Conservation (phyloP, 2,888 invertebrate species). For the Caenorhabditis sp. region DNA sequence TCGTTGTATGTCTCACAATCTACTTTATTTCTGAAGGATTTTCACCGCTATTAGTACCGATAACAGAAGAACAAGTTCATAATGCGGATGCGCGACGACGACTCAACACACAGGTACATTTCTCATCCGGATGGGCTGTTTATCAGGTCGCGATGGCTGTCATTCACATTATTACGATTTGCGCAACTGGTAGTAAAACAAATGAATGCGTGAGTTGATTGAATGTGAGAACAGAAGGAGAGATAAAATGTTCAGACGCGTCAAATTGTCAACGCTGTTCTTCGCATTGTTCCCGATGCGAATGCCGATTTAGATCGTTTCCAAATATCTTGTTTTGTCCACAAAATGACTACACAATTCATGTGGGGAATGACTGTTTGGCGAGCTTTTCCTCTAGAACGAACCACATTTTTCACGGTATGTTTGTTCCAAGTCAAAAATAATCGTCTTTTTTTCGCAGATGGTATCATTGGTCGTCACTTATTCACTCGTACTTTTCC, state of each 20-base stretch:
- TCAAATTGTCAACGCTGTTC: constrained; percentile 64
- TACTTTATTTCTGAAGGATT: constrained; percentile 65
- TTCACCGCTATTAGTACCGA: constrained; percentile 54
- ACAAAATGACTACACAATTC: constrained; percentile 69
- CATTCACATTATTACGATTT: constrained; percentile 60
- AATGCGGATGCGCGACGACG: constrained; percentile 38
- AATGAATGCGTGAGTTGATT: constrained; percentile 58
- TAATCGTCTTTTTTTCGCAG: constrained; percentile 49
- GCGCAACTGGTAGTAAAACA: constrained; percentile 63
- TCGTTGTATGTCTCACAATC: constrained; percentile 63
- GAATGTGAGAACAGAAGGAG: neutral
- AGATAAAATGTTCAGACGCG: constrained; percentile 49
- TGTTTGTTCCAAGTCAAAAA: neutral
- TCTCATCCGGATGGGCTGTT: constrained; percentile 63
- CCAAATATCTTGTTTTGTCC: constrained; percentile 68
- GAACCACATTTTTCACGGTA: constrained; percentile 69
- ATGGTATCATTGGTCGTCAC: constrained; percentile 67
- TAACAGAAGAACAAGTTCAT: constrained; percentile 56
- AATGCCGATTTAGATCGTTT: constrained; percentile 65
- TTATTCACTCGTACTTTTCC: constrained; percentile 66
- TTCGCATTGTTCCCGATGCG: constrained; percentile 65
- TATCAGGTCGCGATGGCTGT: constrained; percentile 62
- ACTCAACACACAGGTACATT: constrained; percentile 56
- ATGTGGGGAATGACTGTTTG: constrained; percentile 71
- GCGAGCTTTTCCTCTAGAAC: constrained; percentile 68